Evolutionary conservation across 2,888 invertebrate species (phyloP), one percentile per base, ranked within the genome.

Genomic region (Aquatica leii): DNA sequence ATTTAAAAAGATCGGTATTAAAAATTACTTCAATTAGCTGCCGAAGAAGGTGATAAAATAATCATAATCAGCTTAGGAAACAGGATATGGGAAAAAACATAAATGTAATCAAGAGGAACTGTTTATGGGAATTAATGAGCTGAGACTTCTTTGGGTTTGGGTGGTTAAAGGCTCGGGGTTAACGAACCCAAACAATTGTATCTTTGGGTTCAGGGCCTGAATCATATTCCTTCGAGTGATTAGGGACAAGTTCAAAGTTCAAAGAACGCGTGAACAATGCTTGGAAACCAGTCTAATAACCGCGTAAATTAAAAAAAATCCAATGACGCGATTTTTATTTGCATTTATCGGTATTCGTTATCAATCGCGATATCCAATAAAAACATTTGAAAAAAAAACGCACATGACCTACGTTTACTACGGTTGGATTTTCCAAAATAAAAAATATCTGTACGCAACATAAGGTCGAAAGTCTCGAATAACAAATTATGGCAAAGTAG

Each of bases 201-300:
- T n/a, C n/a, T n/a, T n/a, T n/a, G n/a, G n/a, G n/a, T n/a, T n/a
- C n/a, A n/a, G n/a, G n/a, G n/a, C n/a, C n/a, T n/a, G n/a, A n/a
- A n/a, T n/a, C n/a, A n/a, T n/a, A n/a, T n/a, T n/a, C n/a, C n/a
- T n/a, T n/a, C n/a, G 24, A 24, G 24, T 24, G 6, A 24, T 24
- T 24, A 24, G 24, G 6, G 2, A 20, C 57, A 57, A 57, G 57
- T 57, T 48, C 57, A 57, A 57, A 57, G 57, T 57, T 57, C 57
- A 57, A 57, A 57, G 57, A 57, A 57, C 48, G 12, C 48, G 21
- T 12, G 24, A 14, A 6, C n/a, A 50, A 50, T 24, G 21, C 2
- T 50, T 15, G 46, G 20, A 50, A 50, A 50, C 31, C 31, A 34
- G 34, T 20, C 15, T 50, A 34, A 24, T 24, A 24, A 24, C 24